A percentile compares a stretch with the other conserved stretches of the same genome.
These are phyloP conservation scores for Hippocampus barbouri DNA, from an alignment of 2,113 vertebrate genomes.

Conservation along the genomic window DNA sequence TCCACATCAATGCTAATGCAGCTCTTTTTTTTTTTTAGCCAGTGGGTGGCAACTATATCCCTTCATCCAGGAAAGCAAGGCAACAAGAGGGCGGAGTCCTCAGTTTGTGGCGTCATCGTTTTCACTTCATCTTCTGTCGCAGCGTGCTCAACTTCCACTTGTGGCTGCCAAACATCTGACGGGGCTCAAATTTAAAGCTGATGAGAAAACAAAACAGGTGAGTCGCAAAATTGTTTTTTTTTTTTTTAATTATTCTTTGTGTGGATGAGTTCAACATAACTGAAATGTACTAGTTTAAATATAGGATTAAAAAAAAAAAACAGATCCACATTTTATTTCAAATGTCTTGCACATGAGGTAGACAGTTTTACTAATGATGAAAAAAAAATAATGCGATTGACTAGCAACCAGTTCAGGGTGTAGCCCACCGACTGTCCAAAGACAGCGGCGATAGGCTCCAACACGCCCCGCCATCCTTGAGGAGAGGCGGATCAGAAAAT, in stretches of 20 bases:
- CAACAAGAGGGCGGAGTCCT: conserved; percentile 31
- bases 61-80: conserved; percentile 44
- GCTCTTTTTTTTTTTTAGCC: not conserved
- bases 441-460: no score
- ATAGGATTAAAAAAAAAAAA: no score
- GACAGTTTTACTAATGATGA: not conserved
- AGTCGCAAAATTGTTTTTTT: no score
- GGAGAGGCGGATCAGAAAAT: no score
- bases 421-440: no score
- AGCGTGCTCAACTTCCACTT: conserved; percentile 40
- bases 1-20: conserved; percentile 2
- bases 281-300: no score
- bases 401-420: no score
- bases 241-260: no score
- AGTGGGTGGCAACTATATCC: not conserved
- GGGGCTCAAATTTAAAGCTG: conserved; percentile 73
- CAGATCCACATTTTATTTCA: no score
- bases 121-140: conserved; percentile 54
- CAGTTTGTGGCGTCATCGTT: not conserved
- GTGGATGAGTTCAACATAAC: no score
- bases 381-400: not conserved
- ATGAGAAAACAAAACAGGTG: not conserved
- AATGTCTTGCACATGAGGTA: no score
- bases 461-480: no score
- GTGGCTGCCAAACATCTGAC: conserved; percentile 66